A percentile compares a stretch with the other conserved stretches of the same genome.
Evolutionary conservation across 2,888 invertebrate species (phyloP).

Genomic region (Volucella inflata): DNA sequence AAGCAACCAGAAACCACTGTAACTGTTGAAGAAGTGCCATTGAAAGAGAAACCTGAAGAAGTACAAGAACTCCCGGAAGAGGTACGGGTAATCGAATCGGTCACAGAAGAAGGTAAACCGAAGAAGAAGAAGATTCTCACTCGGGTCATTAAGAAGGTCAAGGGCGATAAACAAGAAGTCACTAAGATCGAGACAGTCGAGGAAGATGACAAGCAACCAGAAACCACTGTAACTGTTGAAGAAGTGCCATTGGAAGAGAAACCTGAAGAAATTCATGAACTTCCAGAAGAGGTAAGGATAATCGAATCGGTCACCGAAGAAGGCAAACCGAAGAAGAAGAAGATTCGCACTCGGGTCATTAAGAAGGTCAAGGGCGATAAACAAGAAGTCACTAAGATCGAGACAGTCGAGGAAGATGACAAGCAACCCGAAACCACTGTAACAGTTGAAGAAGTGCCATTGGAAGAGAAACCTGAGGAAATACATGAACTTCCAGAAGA

Average conservation of each 20-base stretch:
- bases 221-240: slow-evolving; percentile 31
- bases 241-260: slow-evolving; percentile 23
- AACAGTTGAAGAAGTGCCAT: slow-evolving; percentile 15
- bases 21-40: slow-evolving; percentile 80
- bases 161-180: slow-evolving; percentile 46
- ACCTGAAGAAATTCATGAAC: slow-evolving; percentile 14
- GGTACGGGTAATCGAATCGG: slow-evolving; percentile 80
- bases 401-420: slow-evolving; percentile 26
- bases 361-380: slow-evolving; percentile 29
- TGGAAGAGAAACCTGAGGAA: slow-evolving; percentile 74
- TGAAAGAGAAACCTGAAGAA: slow-evolving; percentile 79
- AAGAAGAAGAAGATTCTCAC: slow-evolving; percentile 39
- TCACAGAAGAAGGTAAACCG: slow-evolving; percentile 59
- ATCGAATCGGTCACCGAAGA: slow-evolving; percentile 8
- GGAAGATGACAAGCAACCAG: slow-evolving; percentile 40
- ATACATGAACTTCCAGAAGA: slow-evolving; percentile 4
- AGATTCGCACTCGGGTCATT: slow-evolving; percentile 17
- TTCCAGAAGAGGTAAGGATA: slow-evolving; percentile 13
- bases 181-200: slow-evolving; percentile 44
- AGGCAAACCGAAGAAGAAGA: slow-evolving; percentile 27
- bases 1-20: slow-evolving; percentile 80
- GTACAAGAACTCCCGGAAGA: slow-evolving; percentile 79
- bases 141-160: slow-evolving; percentile 33
- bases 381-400: slow-evolving; percentile 27
- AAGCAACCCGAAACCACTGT: slow-evolving; percentile 23